Base-by-base conservation (phyloP, 1,140 invertebrate species). In the Rhizoglyphus robini region DNA sequence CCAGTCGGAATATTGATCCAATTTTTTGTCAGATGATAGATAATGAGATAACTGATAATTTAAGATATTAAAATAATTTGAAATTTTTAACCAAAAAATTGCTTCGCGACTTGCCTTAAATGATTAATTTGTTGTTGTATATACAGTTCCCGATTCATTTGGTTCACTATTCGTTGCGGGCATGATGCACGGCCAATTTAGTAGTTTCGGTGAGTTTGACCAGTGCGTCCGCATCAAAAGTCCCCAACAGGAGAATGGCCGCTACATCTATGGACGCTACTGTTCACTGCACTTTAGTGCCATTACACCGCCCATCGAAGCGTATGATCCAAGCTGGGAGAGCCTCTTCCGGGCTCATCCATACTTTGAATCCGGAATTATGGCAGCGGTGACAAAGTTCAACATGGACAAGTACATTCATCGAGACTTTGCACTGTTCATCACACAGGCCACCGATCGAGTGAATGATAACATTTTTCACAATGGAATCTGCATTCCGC, bases 121-220 rank as follows among this genome's bases (percentile, higher is more conserved):
- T n/a, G n/a, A n/a, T n/a, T n/a, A n/a, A n/a, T n/a, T n/a, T n/a
- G n/a, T n/a, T n/a, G 15, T 46, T 46, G 15, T 46, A 15, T 46
- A 15, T 15, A 27, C 20, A 60, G 58, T 60, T 60, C 25, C 15
- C 5, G 58, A 60, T 27, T 60, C 58, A 18, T 32, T 34, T 69
- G 64, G 65, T 60, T 66, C 11, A 18, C 5, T 41, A 32, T 34
- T 60, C 11, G 11, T 23, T n/a, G 20, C 5, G 8, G 27, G 27
- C 30, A 25, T 60, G 8, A 8, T 60, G 5, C 20, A 60, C 8
- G 58, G 58, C 11, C 58, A 32, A 13, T 5, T 29, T 5, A 34
- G 18, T 11, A 60, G 36, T 30, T 60, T 34, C 25, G 58, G 58
- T 23, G 5, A 60, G 25, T 60, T 11, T 32, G 58, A 60, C 23